Evolutionary conservation across 2,113 vertebrate species (phyloP), one percentile per base, ranked within the genome.

Genomic region (Percina caprodes): DNA sequence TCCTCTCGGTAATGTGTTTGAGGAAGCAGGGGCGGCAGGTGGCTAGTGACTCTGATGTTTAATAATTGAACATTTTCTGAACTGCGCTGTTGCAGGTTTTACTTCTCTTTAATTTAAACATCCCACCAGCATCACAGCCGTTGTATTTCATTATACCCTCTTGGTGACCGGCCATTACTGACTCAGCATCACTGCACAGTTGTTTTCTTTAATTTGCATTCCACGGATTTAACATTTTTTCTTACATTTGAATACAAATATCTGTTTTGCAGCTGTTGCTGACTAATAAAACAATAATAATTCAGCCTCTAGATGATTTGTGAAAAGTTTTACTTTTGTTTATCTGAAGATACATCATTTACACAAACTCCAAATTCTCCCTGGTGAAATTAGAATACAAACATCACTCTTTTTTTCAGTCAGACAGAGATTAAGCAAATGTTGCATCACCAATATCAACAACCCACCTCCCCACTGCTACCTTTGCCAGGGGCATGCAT

Each of bases 101-200:
- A 71, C 69, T 79, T 55, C 12, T 24, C 21, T 77, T 68, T 72
- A 42, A 67, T 59, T 87, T 46, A 23, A 46, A 76, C 35, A 21
- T 24, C 67, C 24, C 26, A 74, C 35, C 24, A 61, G 67, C 67
- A 62, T 54, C 48, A 24, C 13, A 80, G 58, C 62, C 33, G 74
- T 77, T 85, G 78, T 60, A 74, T 54, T 48, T 56, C 54, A 60
- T 71, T 68, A 86, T 67, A 74, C 45, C 35, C 65, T 83, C 33
- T 78, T 86, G 77, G 63, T 80, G 65, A 83, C 84, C 69, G 78
- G 80, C 80, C 73, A 88, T 39, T 69, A 55, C 23, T 63, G 8
- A 39, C 63, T 73, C 77, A 77, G n/a, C 70, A 67, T 16, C 51
- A 63, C 35, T 33, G 3, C 46, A 39, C 48, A 13, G n/a, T 68